Evolutionary conservation across 92 coral and sea anemone genomes (phyloP), one percentile per base, ranked within the genome.

Genomic region (Epizoanthus stellaris): DNA sequence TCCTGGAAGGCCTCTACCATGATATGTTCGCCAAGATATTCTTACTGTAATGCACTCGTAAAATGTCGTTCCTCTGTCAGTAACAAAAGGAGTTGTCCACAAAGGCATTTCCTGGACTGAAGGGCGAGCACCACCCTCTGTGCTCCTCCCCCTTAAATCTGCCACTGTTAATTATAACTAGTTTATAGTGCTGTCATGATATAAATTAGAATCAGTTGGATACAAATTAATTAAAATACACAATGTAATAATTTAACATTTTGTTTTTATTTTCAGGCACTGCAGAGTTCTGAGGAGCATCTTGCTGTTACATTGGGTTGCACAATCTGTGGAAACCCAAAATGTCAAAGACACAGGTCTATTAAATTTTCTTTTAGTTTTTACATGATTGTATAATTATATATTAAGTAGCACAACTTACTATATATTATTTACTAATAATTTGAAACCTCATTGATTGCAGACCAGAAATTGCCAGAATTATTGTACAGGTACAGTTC

Each of bases 291-390:
- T 66, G 84, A 82, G 36, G 83, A 77, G 21, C 69, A 70, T 6
- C 77, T 80, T n/a, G 8, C 54, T 58, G 67, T 68, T 65, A 66
- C 83, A 40, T 79, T 79, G 64, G 88, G 86, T 2, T 96, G 98
- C 59, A 85, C 96, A 58, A 95, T 96, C 56, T 96, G 98, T 94
- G 94, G 95, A 20, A 96, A 92, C 40, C 81, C 86, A 59, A 88
- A 82, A 89, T 96, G 98, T 85, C 96, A 92, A 75, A 93, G 98
- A 76, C 98, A 96, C 90, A 96, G 98, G 98, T 94, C 57, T 40
- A 68, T 45, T 43, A 43, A 4, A 43, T 43, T 43, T 43, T 43
- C 8, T 2, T 43, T 43, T 43, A 43, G 8, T 43, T 43, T 43
- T 4, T 43, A 43, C 49, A 43, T 43, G 52, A 43, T 14, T 20